phyloP scores from a whole-genome alignment of 1,140 invertebrate species.

The Saccostrea cuccullata region DNA sequence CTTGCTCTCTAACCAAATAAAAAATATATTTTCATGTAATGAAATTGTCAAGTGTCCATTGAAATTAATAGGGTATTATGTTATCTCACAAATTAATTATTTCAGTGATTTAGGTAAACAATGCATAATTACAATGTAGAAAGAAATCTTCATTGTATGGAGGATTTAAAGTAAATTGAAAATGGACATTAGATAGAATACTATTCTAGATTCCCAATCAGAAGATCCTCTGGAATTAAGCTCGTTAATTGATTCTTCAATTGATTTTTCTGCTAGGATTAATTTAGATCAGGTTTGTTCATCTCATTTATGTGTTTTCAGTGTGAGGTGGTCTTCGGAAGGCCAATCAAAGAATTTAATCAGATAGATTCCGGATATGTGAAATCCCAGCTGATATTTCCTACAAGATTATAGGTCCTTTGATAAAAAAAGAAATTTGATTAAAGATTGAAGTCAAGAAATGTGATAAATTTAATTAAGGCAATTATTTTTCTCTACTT shows the following conservation, averaged over 20 bases:
- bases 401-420: neutral
- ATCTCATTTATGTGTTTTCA: neutral
- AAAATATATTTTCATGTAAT: no score
- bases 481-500: neutral
- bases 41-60: no score
- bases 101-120: no score
- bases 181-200: no score
- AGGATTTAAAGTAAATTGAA: no score
- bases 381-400: neutral
- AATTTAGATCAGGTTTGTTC: neutral
- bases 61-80: no score
- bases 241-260: conserved; percentile 1
- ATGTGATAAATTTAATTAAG: conserved; percentile 4
- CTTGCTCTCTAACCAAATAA: no score
- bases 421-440: neutral
- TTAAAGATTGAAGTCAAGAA: conserved; percentile 2
- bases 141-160: no score
- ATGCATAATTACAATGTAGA: no score
- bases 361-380: neutral
- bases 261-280: conserved; percentile 6
- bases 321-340: neutral
- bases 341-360: neutral
- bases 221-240: neutral
- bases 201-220: neutral
- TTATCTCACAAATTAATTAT: no score